Evolutionary conservation across 2,113 vertebrate genomes (phyloP).

Genomic region (Carassius carassius): DNA sequence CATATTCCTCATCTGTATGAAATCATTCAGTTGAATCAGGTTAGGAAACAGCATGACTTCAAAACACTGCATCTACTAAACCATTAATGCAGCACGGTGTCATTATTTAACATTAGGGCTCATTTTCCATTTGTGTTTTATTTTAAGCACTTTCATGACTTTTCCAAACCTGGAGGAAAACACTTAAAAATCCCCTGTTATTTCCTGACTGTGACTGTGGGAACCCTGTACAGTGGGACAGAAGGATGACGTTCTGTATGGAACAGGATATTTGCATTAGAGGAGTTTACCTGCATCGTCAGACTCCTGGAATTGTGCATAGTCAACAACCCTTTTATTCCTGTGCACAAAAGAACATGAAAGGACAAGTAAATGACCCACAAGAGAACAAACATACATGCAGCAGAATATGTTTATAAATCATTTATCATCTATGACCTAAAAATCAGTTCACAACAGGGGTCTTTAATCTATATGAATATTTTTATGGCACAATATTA

Average conservation of each 20-base stretch:
- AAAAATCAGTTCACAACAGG: neutral
- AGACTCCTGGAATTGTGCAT: constrained; percentile 98
- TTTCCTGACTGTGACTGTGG: neutral
- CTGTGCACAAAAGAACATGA: constrained; percentile 66
- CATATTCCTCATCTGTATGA: constrained; percentile 92
- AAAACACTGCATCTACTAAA: neutral
- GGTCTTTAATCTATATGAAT: neutral
- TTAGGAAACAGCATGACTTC: neutral
- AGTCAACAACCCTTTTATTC: constrained; percentile 98
- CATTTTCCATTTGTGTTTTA: neutral
- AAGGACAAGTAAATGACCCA: neutral
- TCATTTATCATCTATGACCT: neutral
- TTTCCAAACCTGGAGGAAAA: neutral
- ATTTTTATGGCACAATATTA: neutral
- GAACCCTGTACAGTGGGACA: neutral
- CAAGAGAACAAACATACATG: neutral
- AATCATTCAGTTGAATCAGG: constrained; percentile 25
- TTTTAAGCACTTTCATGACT: neutral
- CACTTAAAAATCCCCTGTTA: neutral
- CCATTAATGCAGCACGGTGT: neutral
- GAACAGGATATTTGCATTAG: constrained; percentile 2
- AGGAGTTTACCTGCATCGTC: constrained; percentile 82
- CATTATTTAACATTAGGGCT: neutral
- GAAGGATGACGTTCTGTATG: neutral
- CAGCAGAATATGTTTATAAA: neutral